Evolutionary conservation across 2,113 vertebrate species (phyloP), one percentile per base, ranked within the genome.

Genomic region (Bettongia penicillata): DNA sequence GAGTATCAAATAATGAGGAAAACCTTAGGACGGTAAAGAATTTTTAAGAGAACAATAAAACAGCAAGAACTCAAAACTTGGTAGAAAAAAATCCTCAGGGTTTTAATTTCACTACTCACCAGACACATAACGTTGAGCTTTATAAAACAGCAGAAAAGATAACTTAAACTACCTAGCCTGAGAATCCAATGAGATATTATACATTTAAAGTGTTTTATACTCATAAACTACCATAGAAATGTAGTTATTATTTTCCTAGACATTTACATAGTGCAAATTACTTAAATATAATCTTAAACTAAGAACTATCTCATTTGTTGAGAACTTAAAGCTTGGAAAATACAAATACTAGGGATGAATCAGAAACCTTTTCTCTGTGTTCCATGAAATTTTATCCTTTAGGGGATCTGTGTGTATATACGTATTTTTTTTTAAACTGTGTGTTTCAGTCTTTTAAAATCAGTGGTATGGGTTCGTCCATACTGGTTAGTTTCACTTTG

Each of bases 341-440:
- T 25, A 25, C 24, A 53, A 57, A 49, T 28, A 23, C 22, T 43
- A 26, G 10, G 43, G 8, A 61, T 93, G 55, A 92, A 91, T 52
- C 91, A 8, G 14, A 95, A 95, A 89, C 51, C 50, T 52, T 10
- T 84, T 51, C 22, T 8, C 6, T 93, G 31, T 3, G 93, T 90
- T 57, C 91, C 93, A 22, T 92, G 11, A 93, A 95, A 91, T 93
- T 89, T 24, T 25, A 16, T 95, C 84, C 24, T 96, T 28, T 48
- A 89, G n/a, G 23, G 89, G n/a, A 68, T 24, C 94, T 91, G 22
- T 0, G 0, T 48, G 1, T 0, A 0, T 25, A 43, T 0, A 47
- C 0, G 55, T 61, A 7, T 61, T 10, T 61, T 3, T 61, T 53
- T 53, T 25, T 53, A 3, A 53, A 28, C 0, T 8, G 7, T 2